Evolutionary conservation across 1,140 invertebrate species (phyloP).

Genomic region (Acromyrmex echinatior): DNA sequence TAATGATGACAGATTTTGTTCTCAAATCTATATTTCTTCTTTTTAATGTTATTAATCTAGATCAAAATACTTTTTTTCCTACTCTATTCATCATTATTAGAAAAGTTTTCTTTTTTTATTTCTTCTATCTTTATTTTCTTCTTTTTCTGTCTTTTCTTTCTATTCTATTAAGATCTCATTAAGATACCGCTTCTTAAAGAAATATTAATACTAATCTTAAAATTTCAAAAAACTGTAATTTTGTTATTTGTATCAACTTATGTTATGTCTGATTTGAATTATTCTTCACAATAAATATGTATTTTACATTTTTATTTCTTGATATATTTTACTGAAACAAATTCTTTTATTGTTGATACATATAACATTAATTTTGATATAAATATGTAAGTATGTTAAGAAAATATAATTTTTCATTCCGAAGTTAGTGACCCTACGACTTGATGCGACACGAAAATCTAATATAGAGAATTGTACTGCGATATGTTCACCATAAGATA

Average conservation of each 20-base stretch:
- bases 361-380: neutral
- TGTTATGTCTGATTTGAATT: neutral
- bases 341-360: conserved; percentile 3
- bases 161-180: neutral
- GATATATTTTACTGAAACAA: neutral
- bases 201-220: neutral
- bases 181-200: no score
- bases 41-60: conserved; percentile 14
- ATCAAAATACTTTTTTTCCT: neutral
- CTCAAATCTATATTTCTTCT: neutral
- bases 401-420: neutral
- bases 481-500: conserved; percentile 26
- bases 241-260: neutral
- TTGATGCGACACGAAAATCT: conserved; percentile 36
- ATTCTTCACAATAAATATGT: neutral
- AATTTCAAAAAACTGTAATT: neutral
- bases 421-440: neutral
- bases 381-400: neutral
- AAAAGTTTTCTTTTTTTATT: neutral
- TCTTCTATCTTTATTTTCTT: neutral
- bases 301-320: neutral
- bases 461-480: conserved; percentile 47
- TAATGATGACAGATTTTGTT: neutral
- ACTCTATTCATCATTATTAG: neutral
- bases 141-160: neutral